Conservation (phyloP, 1,140 invertebrate species). For the Metaphire vulgaris region DNA sequence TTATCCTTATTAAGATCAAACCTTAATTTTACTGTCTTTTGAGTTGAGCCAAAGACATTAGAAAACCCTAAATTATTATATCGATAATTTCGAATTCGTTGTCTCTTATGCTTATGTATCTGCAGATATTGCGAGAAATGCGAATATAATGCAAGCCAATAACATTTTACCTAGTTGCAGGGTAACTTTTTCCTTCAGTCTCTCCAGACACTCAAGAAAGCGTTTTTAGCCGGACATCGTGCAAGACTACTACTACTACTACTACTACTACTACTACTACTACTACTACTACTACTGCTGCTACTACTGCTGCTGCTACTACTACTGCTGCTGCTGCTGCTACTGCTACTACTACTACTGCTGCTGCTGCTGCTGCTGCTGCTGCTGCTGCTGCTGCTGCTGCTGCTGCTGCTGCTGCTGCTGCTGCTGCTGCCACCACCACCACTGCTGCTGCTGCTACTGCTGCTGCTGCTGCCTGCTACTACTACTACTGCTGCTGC, state of each 20-base stretch:
- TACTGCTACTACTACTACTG: slow-evolving; percentile 17
- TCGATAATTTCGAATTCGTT: background rate
- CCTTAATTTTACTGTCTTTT: background rate
- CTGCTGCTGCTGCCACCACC: no score
- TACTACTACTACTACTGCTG: background rate
- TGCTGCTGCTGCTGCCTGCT: no score
- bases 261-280: background rate
- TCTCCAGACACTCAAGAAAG: no score
- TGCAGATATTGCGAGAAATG: background rate
- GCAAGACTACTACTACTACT: background rate
- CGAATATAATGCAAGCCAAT: background rate
- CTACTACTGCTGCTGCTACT: background rate
- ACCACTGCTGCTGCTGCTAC: no score
- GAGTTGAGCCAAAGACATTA: background rate
- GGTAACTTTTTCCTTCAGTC: no score
- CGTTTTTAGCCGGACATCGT: background rate
- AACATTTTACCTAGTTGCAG: no score
- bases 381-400: slow-evolving; percentile 12
- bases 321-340: background rate
- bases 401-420: no score
- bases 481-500: no score
- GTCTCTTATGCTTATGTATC: background rate
- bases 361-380: slow-evolving; percentile 14
- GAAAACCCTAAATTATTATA: background rate
- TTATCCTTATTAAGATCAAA: no score